Base-by-base conservation (phyloP, 2,113 vertebrate species). In the Melanerpes formicivorus region DNA sequence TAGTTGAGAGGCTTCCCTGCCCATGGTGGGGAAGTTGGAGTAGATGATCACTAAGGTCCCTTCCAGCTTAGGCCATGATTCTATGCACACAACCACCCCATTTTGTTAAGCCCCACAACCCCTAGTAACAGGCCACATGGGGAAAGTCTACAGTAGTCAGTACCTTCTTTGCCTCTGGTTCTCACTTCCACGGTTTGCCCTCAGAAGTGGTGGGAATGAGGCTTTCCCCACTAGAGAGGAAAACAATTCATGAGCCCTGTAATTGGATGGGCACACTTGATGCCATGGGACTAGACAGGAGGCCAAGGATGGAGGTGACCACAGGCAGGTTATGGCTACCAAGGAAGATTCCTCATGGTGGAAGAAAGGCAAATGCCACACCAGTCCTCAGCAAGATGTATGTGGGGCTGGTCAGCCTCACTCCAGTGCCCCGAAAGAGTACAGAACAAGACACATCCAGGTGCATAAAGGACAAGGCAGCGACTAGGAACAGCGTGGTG, bases 351-450 rank as follows among this genome's bases (percentile, higher is more conserved):
- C 14, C 32, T 23, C 10, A 14, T 14, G 50, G 27, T 2, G 3
- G 50, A n/a, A 75, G 48, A 18, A 17, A 69, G 17, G 32, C 32
- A 64, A 18, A 63, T 6, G 4, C 22, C 6, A 2, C 6, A 6
- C 7, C 6, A 16, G 30, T 2, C 17, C 29, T 80, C 63, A 32
- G 25, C n/a, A 58, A 80, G 30, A 32, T 15, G 7, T 7, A 14
- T 3, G 9, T 10, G 11, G 48, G n/a, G 71, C 58, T n/a, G 8
- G 6, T 6, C 34, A 54, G 30, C 26, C 34, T 44, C 44, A 59
- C 8, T 5, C 11, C 42, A 22, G 63, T 27, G 18, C 19, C 18
- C 1, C 0, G 30, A 18, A 58, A 37, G 56, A 50, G 29, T 29
- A 23, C 1, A 2, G 42, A 64, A 26, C 21, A 52, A 64, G 9